These are phyloP conservation scores for Halotydeus destructor DNA, from an alignment of 1,140 invertebrate genomes.

Conservation along the genomic window DNA sequence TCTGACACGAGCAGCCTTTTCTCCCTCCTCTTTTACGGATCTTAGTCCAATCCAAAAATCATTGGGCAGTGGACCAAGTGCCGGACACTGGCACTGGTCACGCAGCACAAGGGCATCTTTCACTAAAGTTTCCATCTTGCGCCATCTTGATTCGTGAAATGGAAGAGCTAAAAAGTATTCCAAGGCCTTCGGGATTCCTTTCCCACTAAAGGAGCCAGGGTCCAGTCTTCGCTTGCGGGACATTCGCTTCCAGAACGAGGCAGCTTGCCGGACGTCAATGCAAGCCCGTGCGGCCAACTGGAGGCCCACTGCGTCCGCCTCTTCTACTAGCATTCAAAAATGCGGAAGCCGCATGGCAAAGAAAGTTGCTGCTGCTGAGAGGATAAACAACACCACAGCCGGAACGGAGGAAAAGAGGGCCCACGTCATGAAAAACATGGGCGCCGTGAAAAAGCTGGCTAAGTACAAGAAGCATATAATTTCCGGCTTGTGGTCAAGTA, in stretches of 20 bases:
- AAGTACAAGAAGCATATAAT: constrained; percentile 27
- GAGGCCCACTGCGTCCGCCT: constrained; percentile 41
- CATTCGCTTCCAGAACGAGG: constrained; percentile 38
- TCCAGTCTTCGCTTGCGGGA: constrained; percentile 20
- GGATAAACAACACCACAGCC: constrained; percentile 30
- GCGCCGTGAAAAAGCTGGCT: constrained; percentile 29
- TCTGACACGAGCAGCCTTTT: no score
- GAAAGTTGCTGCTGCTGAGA: constrained; percentile 27
- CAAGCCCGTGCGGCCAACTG: constrained; percentile 39
- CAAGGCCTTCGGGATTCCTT: constrained; percentile 15
- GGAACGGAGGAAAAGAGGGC: constrained; percentile 32
- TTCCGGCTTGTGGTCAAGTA: constrained; percentile 31
- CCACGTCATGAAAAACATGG: constrained; percentile 35
- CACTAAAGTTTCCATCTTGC: constrained; percentile 28
- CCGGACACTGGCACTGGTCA: constrained; percentile 13
- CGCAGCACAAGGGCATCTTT: constrained; percentile 21
- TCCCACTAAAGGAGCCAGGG: constrained; percentile 12
- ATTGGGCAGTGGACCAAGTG: no score
- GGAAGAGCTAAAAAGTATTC: constrained; percentile 42
- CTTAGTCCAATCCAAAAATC: no score
- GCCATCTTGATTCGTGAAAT: constrained; percentile 28
- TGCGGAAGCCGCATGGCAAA: constrained; percentile 33
- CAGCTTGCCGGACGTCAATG: constrained; percentile 37
- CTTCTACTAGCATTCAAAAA: constrained; percentile 33
- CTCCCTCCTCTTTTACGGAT: no score